Percentiles rank a stretch among this genome's conserved stretches.
phyloP scores from a whole-genome alignment of 2,888 invertebrate species.

The Carcina quercana region DNA sequence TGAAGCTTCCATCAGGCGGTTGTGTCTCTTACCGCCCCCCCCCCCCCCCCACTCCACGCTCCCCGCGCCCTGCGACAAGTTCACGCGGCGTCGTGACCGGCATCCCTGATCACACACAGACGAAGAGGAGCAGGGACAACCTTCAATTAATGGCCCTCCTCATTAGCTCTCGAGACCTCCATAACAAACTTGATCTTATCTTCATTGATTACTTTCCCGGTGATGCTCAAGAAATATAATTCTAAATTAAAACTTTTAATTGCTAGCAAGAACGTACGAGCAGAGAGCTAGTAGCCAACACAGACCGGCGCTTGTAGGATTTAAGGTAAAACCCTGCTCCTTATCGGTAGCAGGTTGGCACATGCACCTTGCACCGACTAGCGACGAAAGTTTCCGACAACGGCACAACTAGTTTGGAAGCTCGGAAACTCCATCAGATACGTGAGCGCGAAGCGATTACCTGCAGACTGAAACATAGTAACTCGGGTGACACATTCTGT shows the following conservation, averaged over 20 bases:
- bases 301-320: conserved; percentile 41
- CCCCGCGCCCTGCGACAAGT: conserved; percentile 36
- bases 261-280: conserved; percentile 36
- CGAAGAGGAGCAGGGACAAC: conserved; percentile 34
- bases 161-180: conserved; percentile 25
- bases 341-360: conserved; percentile 57
- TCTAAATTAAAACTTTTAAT: conserved; percentile 43
- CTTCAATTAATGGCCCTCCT: conserved; percentile 42
- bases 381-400: conserved; percentile 59
- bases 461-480: conserved; percentile 22
- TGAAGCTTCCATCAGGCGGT: conserved; percentile 34
- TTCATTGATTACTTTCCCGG: not conserved
- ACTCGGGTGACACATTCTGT: conserved; percentile 9
- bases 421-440: conserved; percentile 69
- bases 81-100: conserved; percentile 54
- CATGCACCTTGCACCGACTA: conserved; percentile 56
- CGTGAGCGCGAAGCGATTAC: conserved; percentile 62
- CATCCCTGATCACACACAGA: conserved; percentile 42
- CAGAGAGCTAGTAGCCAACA: conserved; percentile 22
- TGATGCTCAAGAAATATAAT: not conserved
- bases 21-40: conserved; percentile 15
- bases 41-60: conserved; percentile 21
- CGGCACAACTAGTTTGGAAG: conserved; percentile 68
- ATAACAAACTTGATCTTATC: not conserved
- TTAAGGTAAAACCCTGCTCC: conserved; percentile 53